Conservation (phyloP, 2,797 vertebrate species). For the Pseudochirops cupreus region DNA sequence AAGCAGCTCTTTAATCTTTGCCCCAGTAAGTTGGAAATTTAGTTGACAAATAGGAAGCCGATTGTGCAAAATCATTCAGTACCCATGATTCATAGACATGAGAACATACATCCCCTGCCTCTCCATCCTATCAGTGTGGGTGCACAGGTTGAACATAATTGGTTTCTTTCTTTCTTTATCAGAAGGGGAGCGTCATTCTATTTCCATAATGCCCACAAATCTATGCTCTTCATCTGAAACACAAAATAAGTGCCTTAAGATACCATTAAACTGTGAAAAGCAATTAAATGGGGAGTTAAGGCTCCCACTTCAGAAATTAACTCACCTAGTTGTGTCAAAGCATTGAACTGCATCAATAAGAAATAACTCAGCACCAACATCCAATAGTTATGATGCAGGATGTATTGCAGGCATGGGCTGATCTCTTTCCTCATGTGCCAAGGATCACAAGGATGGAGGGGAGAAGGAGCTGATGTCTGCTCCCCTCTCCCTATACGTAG, state of each 20-base stretch:
- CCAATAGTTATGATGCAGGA: neutral
- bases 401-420: neutral
- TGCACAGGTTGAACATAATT: conserved; percentile 1
- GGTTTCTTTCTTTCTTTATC: conserved; percentile 49
- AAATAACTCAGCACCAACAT: neutral
- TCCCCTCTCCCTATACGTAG: neutral
- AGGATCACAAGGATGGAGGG: neutral
- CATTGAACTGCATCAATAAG: neutral
- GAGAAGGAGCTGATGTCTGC: neutral
- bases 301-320: conserved; percentile 53
- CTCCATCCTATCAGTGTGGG: neutral
- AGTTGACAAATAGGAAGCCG: neutral
- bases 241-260: conserved; percentile 71
- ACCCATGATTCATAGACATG: neutral
- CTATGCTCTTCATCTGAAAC: conserved; percentile 72
- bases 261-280: conserved; percentile 69
- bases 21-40: neutral
- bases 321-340: conserved; percentile 44
- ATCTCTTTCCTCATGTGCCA: neutral
- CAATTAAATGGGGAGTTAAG: conserved; percentile 64
- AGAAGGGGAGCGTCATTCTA: conserved; percentile 45
- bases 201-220: conserved; percentile 72
- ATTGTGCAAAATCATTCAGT: neutral
- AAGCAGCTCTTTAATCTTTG: neutral
- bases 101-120: neutral